Evolutionary conservation across 2,888 invertebrate species (phyloP).

Genomic region (Zygothrica quintamaculata): DNA sequence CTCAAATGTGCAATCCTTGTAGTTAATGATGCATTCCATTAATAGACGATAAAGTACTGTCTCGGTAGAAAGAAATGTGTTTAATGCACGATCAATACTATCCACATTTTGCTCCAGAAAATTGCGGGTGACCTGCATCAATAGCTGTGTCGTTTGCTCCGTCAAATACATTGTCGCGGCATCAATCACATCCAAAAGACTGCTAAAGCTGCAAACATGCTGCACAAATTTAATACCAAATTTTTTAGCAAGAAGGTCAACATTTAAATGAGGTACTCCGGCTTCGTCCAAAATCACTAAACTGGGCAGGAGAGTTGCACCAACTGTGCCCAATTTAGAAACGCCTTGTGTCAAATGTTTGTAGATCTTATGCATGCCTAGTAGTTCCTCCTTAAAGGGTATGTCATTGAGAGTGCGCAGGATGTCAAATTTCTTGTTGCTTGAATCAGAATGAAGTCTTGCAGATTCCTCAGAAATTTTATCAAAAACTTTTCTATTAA

Average conservation of each 20-base stretch:
- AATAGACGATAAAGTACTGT: conserved; percentile 72
- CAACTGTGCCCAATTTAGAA: conserved; percentile 29
- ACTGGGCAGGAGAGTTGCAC: conserved; percentile 45
- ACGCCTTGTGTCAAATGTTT: conserved; percentile 49
- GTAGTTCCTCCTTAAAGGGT: conserved; percentile 66
- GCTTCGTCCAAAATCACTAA: conserved; percentile 35
- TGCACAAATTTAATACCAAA: conserved; percentile 72
- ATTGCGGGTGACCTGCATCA: conserved; percentile 63
- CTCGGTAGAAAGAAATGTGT: conserved; percentile 76
- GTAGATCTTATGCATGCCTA: conserved; percentile 45
- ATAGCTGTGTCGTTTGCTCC: conserved; percentile 50
- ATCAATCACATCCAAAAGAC: conserved; percentile 67
- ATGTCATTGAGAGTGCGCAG: conserved; percentile 81
- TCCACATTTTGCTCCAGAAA: conserved; percentile 70
- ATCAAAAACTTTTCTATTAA: conserved; percentile 42
- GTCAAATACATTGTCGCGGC: conserved; percentile 66
- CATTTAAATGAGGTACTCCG: conserved; percentile 42
- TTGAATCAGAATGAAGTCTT: conserved; percentile 29
- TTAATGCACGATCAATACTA: conserved; percentile 52
- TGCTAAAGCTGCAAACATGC: conserved; percentile 65
- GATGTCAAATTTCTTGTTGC: conserved; percentile 65
- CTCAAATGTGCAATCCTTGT: conserved; percentile 57
- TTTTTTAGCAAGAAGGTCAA: conserved; percentile 31
- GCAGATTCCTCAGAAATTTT: conserved; percentile 51
- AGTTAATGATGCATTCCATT: conserved; percentile 65